A percentile compares a stretch with the other conserved stretches of the same genome.
Evolutionary conservation across 1,140 invertebrate species (phyloP).

Genomic region (Platyscapa corneri): DNA sequence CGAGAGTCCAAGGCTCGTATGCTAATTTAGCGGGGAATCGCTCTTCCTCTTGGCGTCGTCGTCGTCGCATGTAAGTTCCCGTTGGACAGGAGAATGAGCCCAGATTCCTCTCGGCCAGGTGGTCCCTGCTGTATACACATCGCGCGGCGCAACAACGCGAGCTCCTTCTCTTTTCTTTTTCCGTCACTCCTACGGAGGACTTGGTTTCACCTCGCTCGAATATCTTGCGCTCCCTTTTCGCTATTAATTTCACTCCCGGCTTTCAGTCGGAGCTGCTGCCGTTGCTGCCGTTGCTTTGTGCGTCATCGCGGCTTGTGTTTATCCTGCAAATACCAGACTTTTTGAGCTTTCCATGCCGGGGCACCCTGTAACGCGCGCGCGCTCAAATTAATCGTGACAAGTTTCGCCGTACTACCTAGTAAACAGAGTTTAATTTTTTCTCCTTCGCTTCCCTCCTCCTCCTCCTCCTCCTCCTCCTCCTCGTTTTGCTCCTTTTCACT

Average conservation of each 20-base stretch:
- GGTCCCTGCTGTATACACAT: slow-evolving; percentile 52
- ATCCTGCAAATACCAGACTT: no score
- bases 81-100: slow-evolving; percentile 61
- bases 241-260: slow-evolving; percentile 24
- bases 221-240: slow-evolving; percentile 1
- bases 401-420: background rate
- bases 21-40: slow-evolving; percentile 60
- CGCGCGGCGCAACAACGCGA: slow-evolving; percentile 15
- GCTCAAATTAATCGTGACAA: background rate
- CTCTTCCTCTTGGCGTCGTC: slow-evolving; percentile 39
- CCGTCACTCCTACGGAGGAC: slow-evolving; percentile 16
- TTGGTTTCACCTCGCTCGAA: background rate
- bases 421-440: no score
- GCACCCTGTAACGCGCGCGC: no score
- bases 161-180: slow-evolving; percentile 2
- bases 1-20: slow-evolving; percentile 55
- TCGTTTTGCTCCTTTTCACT: no score
- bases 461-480: no score
- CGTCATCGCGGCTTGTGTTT: background rate
- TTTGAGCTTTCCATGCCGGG: no score
- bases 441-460: no score
- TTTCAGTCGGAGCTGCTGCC: no score
- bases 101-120: slow-evolving; percentile 61
- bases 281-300: background rate
- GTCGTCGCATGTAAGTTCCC: slow-evolving; percentile 42